Conservation (phyloP, 2,797 vertebrate genomes). For the Leuciscus waleckii region DNA sequence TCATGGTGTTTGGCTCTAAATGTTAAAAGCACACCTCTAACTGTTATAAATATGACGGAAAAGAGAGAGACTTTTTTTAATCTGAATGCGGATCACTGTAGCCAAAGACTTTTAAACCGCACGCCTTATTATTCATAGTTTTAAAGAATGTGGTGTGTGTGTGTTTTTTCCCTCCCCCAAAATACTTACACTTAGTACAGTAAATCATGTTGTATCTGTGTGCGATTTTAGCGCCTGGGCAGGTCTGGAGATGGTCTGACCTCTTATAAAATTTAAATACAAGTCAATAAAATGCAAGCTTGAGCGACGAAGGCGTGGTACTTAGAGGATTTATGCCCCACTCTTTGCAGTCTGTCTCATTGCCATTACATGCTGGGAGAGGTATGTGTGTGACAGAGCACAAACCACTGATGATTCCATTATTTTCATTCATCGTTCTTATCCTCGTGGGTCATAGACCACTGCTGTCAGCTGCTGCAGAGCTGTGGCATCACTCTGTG, state of each 20-base stretch:
- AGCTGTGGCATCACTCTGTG: constrained; percentile 36
- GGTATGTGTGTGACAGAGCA: neutral
- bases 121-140: neutral
- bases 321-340: constrained; percentile 42
- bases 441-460: constrained; percentile 38
- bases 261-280: constrained; percentile 46
- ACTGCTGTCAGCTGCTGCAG: constrained; percentile 20
- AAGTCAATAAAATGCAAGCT: constrained; percentile 43
- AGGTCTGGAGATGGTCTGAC: constrained; percentile 28
- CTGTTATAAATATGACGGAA: neutral
- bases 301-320: constrained; percentile 25
- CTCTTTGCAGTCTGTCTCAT: constrained; percentile 15
- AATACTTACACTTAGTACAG: neutral
- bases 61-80: neutral
- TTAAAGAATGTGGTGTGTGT: neutral
- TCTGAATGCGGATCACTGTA: neutral
- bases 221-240: neutral
- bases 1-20: neutral
- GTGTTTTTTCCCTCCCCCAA: neutral
- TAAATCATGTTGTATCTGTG: neutral
- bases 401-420: constrained; percentile 37
- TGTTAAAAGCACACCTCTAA: constrained; percentile 16
- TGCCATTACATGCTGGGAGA: neutral
- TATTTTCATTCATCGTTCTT: constrained; percentile 36
- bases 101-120: neutral